phyloP scores from a whole-genome alignment of 2,113 vertebrate genomes.

The Chloroceryle aenea region DNA sequence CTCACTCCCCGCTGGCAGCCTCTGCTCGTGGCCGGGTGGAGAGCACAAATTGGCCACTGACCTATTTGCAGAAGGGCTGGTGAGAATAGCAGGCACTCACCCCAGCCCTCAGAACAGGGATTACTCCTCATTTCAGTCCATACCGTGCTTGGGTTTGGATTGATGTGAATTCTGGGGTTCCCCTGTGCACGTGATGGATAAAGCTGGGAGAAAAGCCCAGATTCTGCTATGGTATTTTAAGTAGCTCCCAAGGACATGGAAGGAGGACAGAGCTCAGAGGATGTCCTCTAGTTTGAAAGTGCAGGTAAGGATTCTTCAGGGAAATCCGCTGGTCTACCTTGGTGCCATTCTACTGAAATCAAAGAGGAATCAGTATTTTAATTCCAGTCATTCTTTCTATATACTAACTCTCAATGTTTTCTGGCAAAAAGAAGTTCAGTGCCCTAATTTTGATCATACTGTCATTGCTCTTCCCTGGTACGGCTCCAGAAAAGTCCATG shows the following conservation, averaged over 20 bases:
- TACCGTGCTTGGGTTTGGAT: not conserved
- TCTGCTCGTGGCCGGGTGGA: rapidly evolving
- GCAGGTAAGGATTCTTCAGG: not conserved
- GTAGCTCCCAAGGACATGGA: not conserved
- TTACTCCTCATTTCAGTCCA: not conserved
- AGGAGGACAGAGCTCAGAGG: not conserved
- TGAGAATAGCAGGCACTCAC: not conserved
- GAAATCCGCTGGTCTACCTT: not conserved
- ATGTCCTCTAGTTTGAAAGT: not conserved
- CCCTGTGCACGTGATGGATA: not conserved
- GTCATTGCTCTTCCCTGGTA: not conserved
- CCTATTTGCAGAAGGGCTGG: not conserved
- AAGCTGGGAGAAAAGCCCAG: not conserved
- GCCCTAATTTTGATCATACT: not conserved
- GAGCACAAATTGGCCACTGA: not conserved
- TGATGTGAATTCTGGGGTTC: rapidly evolving
- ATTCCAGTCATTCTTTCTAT: not conserved
- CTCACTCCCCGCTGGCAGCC: not conserved
- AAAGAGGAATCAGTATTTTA: not conserved
- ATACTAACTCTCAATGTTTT: not conserved
- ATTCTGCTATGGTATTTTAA: not conserved
- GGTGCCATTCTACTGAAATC: not conserved
- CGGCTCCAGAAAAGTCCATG: not conserved
- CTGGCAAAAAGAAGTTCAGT: not conserved
- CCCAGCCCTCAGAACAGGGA: not conserved